Evolutionary conservation across 2,113 vertebrate species (phyloP).

Genomic region (Tetrao urogallus): DNA sequence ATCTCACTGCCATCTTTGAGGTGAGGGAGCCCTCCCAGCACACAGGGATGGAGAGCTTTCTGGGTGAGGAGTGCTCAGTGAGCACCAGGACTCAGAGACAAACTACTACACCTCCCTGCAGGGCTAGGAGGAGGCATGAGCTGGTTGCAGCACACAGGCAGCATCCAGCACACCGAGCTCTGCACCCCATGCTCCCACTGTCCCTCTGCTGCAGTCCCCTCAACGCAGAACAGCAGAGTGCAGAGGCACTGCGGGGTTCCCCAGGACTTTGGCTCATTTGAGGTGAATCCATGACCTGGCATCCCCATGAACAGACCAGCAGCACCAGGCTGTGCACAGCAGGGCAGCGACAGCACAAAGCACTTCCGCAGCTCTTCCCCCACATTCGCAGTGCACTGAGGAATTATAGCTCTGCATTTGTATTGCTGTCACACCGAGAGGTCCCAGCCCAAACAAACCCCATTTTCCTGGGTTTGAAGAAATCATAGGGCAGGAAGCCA

Average conservation of each 20-base stretch:
- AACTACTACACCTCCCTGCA: not conserved
- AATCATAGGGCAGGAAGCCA: too few species aligned
- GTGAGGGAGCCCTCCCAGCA: not conserved
- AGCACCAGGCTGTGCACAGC: not conserved
- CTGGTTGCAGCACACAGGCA: not conserved
- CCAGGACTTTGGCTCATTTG: not conserved
- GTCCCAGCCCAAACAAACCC: not conserved
- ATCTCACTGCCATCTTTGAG: slow-evolving; percentile 19
- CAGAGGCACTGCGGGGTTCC: not conserved
- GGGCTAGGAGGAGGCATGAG: not conserved
- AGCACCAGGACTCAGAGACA: not conserved
- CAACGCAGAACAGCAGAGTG: not conserved
- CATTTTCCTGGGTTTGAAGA: not conserved
- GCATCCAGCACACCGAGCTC: too few species aligned
- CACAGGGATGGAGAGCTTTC: rapidly evolving
- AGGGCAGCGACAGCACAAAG: not conserved
- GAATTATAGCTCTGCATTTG: not conserved
- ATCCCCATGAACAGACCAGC: not conserved
- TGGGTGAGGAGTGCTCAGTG: not conserved
- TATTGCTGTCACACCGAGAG: not conserved
- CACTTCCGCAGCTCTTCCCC: not conserved
- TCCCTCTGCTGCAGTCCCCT: not conserved
- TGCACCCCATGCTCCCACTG: not conserved
- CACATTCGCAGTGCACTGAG: rapidly evolving
- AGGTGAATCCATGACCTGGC: not conserved